These are phyloP conservation scores for Callospermophilus lateralis DNA, from an alignment of 2,113 vertebrate genomes.

Conservation along the genomic window DNA sequence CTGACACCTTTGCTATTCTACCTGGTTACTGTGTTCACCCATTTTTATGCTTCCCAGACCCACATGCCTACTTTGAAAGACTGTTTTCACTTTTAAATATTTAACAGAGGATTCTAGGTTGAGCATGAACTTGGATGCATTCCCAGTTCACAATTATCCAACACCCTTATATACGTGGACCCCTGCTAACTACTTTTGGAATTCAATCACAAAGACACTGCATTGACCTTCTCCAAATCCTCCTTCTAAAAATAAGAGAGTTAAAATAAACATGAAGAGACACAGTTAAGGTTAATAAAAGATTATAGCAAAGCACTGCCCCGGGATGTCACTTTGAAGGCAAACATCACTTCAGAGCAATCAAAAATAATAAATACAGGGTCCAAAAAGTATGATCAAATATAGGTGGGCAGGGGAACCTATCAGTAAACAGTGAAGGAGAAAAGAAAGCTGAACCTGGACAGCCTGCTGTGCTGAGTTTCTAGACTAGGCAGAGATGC, in stretches of 20 bases:
- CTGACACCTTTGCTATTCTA: not conserved
- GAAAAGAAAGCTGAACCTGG: not conserved
- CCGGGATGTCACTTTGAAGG: slow-evolving; percentile 51
- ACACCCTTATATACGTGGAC: slow-evolving; percentile 10
- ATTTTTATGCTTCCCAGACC: not conserved
- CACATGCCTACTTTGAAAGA: slow-evolving; percentile 8
- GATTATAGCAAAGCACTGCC: not conserved
- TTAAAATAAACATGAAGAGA: slow-evolving; percentile 63
- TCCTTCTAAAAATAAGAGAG: slow-evolving; percentile 66
- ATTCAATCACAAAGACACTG: slow-evolving; percentile 53
- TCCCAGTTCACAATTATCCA: slow-evolving; percentile 58
- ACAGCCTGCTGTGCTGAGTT: not conserved
- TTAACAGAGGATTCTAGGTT: slow-evolving; percentile 60
- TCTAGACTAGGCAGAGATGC: not conserved
- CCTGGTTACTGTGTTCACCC: not conserved
- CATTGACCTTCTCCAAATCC: slow-evolving; percentile 58
- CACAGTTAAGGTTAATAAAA: slow-evolving; percentile 39
- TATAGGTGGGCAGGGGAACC: not conserved
- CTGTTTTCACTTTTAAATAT: slow-evolving; percentile 55
- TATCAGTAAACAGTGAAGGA: no score
- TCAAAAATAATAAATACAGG: slow-evolving; percentile 16
- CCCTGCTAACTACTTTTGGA: slow-evolving; percentile 55
- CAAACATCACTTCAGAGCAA: slow-evolving; percentile 1
- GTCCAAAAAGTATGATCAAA: slow-evolving; percentile 18
- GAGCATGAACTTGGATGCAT: slow-evolving; percentile 54